A percentile compares a stretch with the other conserved stretches of the same genome.
Evolutionary conservation across 2,113 vertebrate species (phyloP).

Genomic region (Ceyx cyanopectus): DNA sequence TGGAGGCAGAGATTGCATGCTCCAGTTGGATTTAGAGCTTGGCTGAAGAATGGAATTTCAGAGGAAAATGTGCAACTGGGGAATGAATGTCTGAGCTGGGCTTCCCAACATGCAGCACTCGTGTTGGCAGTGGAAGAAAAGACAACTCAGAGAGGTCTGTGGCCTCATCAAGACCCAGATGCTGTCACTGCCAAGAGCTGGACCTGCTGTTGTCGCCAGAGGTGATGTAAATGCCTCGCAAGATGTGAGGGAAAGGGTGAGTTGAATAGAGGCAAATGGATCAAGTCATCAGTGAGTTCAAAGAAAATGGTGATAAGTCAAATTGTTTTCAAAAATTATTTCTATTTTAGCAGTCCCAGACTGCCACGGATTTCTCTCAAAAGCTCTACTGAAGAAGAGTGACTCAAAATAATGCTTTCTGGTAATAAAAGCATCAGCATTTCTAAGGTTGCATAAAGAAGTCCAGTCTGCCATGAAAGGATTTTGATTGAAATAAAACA

Average conservation of each 20-base stretch:
- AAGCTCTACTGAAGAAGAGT: not conserved
- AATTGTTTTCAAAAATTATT: not conserved
- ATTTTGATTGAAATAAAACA: not conserved
- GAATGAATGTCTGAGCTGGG: not conserved
- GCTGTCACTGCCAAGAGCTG: not conserved
- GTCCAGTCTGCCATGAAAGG: not conserved
- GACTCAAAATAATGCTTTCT: conserved; percentile 12
- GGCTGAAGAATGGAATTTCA: not conserved
- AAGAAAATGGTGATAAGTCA: not conserved
- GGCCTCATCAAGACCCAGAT: not conserved
- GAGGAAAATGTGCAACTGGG: not conserved
- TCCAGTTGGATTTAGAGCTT: not conserved
- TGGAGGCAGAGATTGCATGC: not conserved
- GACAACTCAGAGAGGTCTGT: not conserved
- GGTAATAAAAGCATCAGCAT: not conserved
- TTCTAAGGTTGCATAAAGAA: not conserved
- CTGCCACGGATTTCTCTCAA: not conserved
- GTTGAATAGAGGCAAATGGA: not conserved
- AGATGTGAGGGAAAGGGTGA: not conserved
- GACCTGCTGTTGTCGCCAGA: not conserved
- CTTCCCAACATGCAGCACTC: not conserved
- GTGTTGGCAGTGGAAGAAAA: not conserved
- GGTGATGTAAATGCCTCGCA: not conserved
- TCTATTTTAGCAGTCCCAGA: not conserved
- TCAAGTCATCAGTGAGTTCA: not conserved